Evolutionary conservation across 2,113 vertebrate species (phyloP).

Genomic region (Coryphaenoides rupestris): DNA sequence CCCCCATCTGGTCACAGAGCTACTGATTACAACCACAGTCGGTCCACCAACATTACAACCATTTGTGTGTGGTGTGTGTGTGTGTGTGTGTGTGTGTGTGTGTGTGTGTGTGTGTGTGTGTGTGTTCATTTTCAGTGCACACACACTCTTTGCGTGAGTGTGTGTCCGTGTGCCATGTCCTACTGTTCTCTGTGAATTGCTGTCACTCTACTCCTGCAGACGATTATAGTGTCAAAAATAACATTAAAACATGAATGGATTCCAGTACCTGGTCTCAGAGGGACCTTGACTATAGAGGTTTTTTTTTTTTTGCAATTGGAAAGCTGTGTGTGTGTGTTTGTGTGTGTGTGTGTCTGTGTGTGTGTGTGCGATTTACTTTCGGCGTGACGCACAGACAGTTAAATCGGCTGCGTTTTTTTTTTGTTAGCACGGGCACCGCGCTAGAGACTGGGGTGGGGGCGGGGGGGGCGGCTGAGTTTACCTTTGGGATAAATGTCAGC

Average conservation of each 20-base stretch:
- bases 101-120: slow-evolving; percentile 38
- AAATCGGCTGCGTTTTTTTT: slow-evolving; percentile 48
- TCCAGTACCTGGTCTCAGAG: slow-evolving; percentile 49
- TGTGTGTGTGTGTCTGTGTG: slow-evolving; percentile 36
- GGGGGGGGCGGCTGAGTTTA: slow-evolving; percentile 62
- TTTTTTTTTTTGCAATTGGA: no score
- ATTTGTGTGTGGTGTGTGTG: slow-evolving; percentile 42
- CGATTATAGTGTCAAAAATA: no score
- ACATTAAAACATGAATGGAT: slow-evolving; percentile 2
- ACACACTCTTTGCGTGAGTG: slow-evolving; percentile 39
- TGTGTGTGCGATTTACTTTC: slow-evolving; percentile 14
- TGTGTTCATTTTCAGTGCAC: neutral
- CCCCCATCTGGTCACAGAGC: slow-evolving; percentile 74
- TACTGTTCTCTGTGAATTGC: slow-evolving; percentile 18
- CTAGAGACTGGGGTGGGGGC: slow-evolving; percentile 40
- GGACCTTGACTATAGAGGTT: slow-evolving; percentile 22
- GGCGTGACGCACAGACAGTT: slow-evolving; percentile 22
- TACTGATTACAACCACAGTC: slow-evolving; percentile 67
- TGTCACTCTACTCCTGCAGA: no score
- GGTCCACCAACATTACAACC: slow-evolving; percentile 23
- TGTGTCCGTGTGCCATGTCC: slow-evolving; percentile 42
- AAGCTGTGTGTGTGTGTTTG: neutral
- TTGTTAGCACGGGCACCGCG: slow-evolving; percentile 46
- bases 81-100: slow-evolving; percentile 46
- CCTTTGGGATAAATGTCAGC: slow-evolving; percentile 75